Evolutionary conservation across 2,888 invertebrate species (phyloP), one percentile per base, ranked within the genome.

Genomic region (Rambutsinella grinnellia): DNA sequence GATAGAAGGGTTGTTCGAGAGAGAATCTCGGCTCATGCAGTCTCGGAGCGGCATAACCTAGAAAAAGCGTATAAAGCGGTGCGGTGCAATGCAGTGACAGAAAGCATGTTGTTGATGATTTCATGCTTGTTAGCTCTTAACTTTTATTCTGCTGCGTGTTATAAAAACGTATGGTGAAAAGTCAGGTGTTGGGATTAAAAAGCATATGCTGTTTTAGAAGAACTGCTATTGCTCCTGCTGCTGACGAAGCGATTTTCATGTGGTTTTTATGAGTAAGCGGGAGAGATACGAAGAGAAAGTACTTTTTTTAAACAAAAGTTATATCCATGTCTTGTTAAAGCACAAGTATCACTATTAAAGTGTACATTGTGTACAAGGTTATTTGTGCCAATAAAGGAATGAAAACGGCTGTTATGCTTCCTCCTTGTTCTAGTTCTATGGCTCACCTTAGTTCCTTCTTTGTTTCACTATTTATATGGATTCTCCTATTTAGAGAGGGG

Each of bases 51-150:
- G 36, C n/a, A n/a, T n/a, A 36, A 13, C 36, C 6, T 36, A 36
- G 13, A 36, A 36, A 36, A 36, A 8, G 36, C 13, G 13, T 36
- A 36, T 36, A 36, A 36, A 65, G 57, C 47, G 57, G 36, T 68
- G 70, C 53, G 69, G 75, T 78, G 70, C 74, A 75, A 65, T 78
- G 78, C 75, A 70, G 72, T 69, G 67, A 70, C 65, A 75, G 70
- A 67, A 65, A 67, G 28, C 61, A 62, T 58, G 56, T 44, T 68
- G 72, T 67, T 72, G 49, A 36, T 36, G 36, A 36, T 53, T 28
- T 26, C 23, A 44, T 8, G 60, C 63, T 56, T 27, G 46, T 57
- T 51, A 36, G 56, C 56, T 57, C 47, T 72, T 36, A 65, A 56
- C 19, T 15, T 56, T 65, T 46, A n/a, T n/a, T 36, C 13, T 36